These are phyloP conservation scores for Lichenostomus cassidix DNA, from an alignment of 2,113 vertebrate genomes.

Conservation along the genomic window DNA sequence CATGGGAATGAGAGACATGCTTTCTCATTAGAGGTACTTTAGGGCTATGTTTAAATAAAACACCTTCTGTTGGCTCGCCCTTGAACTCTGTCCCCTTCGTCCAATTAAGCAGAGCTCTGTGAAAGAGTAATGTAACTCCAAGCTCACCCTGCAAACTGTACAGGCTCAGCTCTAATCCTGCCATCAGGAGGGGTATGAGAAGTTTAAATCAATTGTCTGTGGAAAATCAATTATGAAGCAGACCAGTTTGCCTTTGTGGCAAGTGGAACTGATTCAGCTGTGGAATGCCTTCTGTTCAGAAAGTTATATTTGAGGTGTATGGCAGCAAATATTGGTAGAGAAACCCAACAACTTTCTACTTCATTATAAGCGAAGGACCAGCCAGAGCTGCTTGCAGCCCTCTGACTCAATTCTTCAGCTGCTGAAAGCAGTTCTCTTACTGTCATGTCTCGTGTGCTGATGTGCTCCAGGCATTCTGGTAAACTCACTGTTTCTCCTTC, in stretches of 20 bases:
- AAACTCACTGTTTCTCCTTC: not conserved
- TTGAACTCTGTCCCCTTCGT: constrained; percentile 63
- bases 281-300: not conserved
- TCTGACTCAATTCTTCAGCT: not conserved
- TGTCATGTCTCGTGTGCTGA: not conserved
- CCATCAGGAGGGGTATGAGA: constrained; percentile 49
- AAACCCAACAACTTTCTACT: not conserved
- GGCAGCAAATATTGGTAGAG: not conserved
- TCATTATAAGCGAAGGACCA: not conserved
- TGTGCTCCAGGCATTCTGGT: not conserved
- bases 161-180: constrained; percentile 57
- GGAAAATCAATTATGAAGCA: constrained; percentile 61
- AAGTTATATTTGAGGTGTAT: not conserved
- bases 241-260: constrained; percentile 26
- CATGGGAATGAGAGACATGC: not conserved
- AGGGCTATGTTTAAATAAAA: constrained; percentile 61
- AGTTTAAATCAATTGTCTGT: constrained; percentile 59
- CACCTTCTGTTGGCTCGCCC: constrained; percentile 54
- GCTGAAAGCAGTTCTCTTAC: not conserved
- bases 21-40: constrained; percentile 26
- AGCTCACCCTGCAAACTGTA: not conserved
- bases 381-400: not conserved
- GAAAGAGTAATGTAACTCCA: constrained; percentile 37
- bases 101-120: constrained; percentile 63
- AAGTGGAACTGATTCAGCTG: not conserved